These are phyloP conservation scores for Scaptomyza tumidula DNA, from an alignment of 2,888 invertebrate species.

Conservation along the genomic window DNA sequence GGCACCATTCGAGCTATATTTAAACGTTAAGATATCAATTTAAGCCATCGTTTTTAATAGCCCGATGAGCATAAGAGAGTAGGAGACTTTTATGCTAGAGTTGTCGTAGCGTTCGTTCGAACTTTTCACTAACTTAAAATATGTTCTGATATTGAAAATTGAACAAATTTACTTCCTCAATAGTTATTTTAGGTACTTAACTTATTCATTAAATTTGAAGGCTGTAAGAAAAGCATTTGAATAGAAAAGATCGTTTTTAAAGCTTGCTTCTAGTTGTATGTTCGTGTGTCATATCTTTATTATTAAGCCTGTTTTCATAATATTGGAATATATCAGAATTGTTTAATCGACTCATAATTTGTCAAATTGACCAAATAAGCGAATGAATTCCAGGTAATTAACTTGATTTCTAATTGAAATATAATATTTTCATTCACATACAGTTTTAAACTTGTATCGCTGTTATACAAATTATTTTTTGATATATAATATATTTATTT, in stretches of 20 bases:
- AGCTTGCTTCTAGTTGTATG: too few relatives aligned
- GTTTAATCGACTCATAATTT: background rate
- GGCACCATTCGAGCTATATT: background rate
- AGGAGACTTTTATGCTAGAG: background rate
- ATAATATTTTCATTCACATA: slow-evolving; percentile 1
- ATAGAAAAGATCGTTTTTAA: too few relatives aligned
- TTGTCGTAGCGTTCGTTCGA: too few relatives aligned
- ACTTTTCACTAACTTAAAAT: too few relatives aligned
- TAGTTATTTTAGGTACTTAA: too few relatives aligned
- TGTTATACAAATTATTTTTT: background rate
- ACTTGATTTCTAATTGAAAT: background rate
- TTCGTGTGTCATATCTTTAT: too few relatives aligned
- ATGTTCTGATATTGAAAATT: too few relatives aligned
- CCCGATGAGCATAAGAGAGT: background rate
- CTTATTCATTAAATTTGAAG: too few relatives aligned
- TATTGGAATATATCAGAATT: too few relatives aligned
- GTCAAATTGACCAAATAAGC: background rate
- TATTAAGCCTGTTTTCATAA: too few relatives aligned
- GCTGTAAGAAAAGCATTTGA: too few relatives aligned
- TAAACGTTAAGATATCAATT: background rate
- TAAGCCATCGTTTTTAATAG: background rate
- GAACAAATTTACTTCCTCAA: too few relatives aligned
- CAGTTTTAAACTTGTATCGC: background rate
- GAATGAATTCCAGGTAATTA: background rate
- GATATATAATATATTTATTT: background rate